Conservation (phyloP, 2,113 vertebrate genomes). For the Ancistrus triradiatus region DNA sequence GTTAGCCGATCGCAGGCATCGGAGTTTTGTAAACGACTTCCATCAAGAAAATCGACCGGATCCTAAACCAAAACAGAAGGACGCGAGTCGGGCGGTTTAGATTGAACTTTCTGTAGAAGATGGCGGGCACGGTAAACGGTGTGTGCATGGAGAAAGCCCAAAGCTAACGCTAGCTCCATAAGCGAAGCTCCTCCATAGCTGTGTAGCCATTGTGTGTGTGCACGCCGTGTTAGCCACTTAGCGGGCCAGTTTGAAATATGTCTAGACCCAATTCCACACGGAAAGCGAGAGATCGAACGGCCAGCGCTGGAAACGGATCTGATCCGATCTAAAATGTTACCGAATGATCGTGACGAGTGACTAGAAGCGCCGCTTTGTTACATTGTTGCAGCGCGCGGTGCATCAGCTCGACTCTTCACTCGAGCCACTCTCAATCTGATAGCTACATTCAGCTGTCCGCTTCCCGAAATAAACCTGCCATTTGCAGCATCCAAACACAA, state of each 20-base stretch:
- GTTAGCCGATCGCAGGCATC: conserved; percentile 17
- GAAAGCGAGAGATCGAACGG: background rate
- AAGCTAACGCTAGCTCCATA: conserved; percentile 13
- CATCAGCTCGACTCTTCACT: conserved; percentile 51
- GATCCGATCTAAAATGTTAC: conserved; percentile 41
- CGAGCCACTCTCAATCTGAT: conserved; percentile 26
- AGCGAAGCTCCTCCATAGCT: conserved; percentile 42
- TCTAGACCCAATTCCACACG: background rate
- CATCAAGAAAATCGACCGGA: background rate
- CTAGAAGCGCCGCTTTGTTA: conserved; percentile 69
- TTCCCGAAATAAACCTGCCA: conserved; percentile 28
- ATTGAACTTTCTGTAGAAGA: conserved; percentile 78
- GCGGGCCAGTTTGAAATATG: conserved; percentile 24
- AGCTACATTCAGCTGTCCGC: conserved; percentile 40
- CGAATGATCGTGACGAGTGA: background rate
- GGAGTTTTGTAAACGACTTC: background rate
- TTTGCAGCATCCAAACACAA: conserved; percentile 39
- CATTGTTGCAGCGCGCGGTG: conserved; percentile 82
- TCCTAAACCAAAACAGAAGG: background rate
- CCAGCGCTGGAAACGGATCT: conserved; percentile 32
- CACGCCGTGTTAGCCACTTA: conserved; percentile 29
- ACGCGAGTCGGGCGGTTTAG: background rate
- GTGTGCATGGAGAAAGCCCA: conserved; percentile 43
- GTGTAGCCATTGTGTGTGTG: conserved; percentile 31
- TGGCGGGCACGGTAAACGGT: conserved; percentile 80